Evolutionary conservation across 2,797 vertebrate species (phyloP).

Genomic region (Atherinosoma microstoma): DNA sequence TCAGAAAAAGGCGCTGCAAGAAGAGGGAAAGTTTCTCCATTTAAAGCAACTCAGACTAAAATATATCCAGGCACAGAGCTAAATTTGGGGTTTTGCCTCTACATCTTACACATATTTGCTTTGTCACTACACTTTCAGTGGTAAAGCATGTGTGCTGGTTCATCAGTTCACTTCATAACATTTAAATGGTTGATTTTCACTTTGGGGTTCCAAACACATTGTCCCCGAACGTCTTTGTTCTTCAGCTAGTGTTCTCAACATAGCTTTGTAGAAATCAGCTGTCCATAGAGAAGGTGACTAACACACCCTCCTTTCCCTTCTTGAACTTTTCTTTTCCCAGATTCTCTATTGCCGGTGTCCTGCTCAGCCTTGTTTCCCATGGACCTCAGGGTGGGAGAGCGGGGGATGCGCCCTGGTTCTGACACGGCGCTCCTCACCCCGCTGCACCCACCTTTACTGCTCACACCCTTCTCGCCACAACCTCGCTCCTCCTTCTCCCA

Average conservation of each 20-base stretch:
- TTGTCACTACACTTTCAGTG: no score
- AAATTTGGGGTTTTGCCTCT: no score
- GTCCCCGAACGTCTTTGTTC: no score
- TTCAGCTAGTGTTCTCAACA: not conserved
- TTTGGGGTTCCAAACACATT: not conserved
- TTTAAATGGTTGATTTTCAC: not conserved
- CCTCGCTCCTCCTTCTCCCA: constrained; percentile 81
- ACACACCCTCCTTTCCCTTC: not conserved
- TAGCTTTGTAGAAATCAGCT: not conserved
- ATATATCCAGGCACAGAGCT: not conserved
- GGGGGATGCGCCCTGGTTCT: constrained; percentile 87
- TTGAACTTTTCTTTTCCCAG: constrained; percentile 56
- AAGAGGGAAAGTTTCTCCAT: not conserved
- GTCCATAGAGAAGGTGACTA: not conserved
- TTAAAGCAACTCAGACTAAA: not conserved
- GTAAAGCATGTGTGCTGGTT: no score
- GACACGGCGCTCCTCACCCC: constrained; percentile 90
- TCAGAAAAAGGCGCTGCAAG: not conserved
- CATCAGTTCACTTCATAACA: not conserved
- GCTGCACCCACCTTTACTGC: constrained; percentile 88
- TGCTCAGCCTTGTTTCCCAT: constrained; percentile 85
- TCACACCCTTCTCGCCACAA: constrained; percentile 79
- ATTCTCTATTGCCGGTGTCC: constrained; percentile 52
- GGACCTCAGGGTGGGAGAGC: constrained; percentile 94
- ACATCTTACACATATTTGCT: not conserved